Percentiles rank a stretch among this genome's conserved stretches.
Evolutionary conservation across 2,888 invertebrate species (phyloP).

Genomic region (Dusona sp.): DNA sequence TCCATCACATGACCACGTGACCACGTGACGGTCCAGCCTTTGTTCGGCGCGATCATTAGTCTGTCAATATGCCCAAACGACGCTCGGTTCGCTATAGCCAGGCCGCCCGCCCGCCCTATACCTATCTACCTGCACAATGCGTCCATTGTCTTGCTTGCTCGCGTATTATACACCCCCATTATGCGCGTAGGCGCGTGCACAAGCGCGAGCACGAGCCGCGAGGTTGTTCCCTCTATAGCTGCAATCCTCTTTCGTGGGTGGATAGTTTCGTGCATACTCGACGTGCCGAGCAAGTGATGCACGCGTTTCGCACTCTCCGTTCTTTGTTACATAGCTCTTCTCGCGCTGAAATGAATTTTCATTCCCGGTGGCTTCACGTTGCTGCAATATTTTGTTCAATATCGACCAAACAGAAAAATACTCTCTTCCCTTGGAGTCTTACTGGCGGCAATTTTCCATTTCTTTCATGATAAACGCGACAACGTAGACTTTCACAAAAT

Average conservation of each 20-base stretch:
- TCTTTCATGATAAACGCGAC: neutral
- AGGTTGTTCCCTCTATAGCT: constrained; percentile 61
- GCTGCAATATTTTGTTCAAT: neutral
- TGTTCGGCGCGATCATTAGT: constrained; percentile 84
- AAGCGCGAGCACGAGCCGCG: constrained; percentile 72
- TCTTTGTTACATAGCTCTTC: constrained; percentile 8
- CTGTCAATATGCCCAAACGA: constrained; percentile 85
- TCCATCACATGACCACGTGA: constrained; percentile 84
- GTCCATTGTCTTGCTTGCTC: constrained; percentile 83
- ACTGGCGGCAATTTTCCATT: neutral
- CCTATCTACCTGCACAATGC: constrained; percentile 84
- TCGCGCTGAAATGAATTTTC: constrained; percentile 28
- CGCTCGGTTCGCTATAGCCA: constrained; percentile 77
- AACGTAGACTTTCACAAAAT: constrained; percentile 1
- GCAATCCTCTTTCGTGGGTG: constrained; percentile 56
- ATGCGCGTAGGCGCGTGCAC: constrained; percentile 82
- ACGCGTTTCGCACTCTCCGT: constrained; percentile 52
- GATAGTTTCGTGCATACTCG: constrained; percentile 57
- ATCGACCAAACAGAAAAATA: neutral
- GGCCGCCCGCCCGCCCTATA: constrained; percentile 70
- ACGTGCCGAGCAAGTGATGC: constrained; percentile 55
- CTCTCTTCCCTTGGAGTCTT: neutral
- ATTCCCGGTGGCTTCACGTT: neutral
- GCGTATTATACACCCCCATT: constrained; percentile 83
- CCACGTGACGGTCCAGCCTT: constrained; percentile 83